Evolutionary conservation across 2,113 vertebrate species (phyloP).

Genomic region (Phalacrocorax aristotelis): DNA sequence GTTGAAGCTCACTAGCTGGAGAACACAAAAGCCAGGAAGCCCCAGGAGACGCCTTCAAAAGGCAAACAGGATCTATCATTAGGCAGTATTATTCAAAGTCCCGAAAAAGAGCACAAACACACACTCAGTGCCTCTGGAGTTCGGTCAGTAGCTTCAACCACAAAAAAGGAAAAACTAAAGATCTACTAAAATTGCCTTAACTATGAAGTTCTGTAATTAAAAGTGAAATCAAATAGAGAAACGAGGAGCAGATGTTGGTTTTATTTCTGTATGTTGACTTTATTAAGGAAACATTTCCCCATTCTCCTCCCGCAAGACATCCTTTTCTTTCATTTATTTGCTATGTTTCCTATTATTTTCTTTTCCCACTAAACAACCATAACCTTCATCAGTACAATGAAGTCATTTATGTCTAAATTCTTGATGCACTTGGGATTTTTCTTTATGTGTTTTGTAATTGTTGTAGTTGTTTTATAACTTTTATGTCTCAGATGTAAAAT

Average conservation of each 20-base stretch:
- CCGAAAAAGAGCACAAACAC: neutral
- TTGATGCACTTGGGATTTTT: conserved; percentile 50
- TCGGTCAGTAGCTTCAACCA: conserved; percentile 6
- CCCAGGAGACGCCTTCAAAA: neutral
- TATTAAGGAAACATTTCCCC: conserved; percentile 59
- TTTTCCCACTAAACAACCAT: conserved; percentile 17
- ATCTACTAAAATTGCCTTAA: conserved; percentile 5
- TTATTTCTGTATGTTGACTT: conserved; percentile 55
- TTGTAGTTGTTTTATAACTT: conserved; percentile 57
- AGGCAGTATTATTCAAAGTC: neutral
- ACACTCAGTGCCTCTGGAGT: neutral
- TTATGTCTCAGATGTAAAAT: conserved; percentile 40
- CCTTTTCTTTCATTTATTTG: conserved; percentile 30
- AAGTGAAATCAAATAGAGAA: conserved; percentile 54
- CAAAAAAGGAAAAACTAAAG: neutral
- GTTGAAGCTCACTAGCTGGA: neutral
- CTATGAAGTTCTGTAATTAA: conserved; percentile 58
- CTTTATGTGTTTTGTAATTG: conserved; percentile 35
- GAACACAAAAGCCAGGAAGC: neutral
- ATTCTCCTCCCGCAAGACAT: conserved; percentile 22
- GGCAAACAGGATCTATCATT: accelerated
- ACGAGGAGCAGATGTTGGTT: conserved; percentile 43
- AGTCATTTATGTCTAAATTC: conserved; percentile 48
- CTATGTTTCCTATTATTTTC: conserved; percentile 31
- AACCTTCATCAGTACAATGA: conserved; percentile 19